Evolutionary conservation across 2,888 invertebrate species (phyloP).

Genomic region (Lasioglossum leucozonium): DNA sequence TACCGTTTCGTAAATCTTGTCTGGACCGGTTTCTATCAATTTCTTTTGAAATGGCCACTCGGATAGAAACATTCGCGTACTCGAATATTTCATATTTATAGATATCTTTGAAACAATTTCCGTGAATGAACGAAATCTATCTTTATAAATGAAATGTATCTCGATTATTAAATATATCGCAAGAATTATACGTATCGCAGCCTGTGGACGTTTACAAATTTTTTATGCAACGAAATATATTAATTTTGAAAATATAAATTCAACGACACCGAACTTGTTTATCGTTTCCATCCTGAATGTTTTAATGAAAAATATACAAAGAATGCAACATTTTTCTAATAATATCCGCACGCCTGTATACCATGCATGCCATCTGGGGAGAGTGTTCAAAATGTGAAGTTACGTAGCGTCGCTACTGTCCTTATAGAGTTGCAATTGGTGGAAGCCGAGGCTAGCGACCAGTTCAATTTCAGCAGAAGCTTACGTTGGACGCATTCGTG

Average conservation of each 20-base stretch:
- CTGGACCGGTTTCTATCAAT: not conserved
- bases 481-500: slow-evolving; percentile 38
- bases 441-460: slow-evolving; percentile 41
- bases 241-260: not conserved
- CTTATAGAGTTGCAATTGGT: slow-evolving; percentile 47
- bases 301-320: not conserved
- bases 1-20: not conserved
- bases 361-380: slow-evolving; percentile 46
- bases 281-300: not conserved
- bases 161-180: no score
- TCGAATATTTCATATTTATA: not conserved
- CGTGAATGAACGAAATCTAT: not conserved
- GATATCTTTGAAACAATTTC: not conserved
- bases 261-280: not conserved
- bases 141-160: not conserved
- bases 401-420: slow-evolving; percentile 60
- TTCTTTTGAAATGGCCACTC: not conserved
- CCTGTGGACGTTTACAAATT: not conserved
- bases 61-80: not conserved
- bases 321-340: slow-evolving; percentile 3
- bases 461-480: slow-evolving; percentile 57
- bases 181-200: not conserved
- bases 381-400: slow-evolving; percentile 41
- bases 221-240: not conserved
- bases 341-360: not conserved